These are phyloP conservation scores for Tethea ocularis DNA, from an alignment of 2,888 invertebrate species.

Conservation along the genomic window DNA sequence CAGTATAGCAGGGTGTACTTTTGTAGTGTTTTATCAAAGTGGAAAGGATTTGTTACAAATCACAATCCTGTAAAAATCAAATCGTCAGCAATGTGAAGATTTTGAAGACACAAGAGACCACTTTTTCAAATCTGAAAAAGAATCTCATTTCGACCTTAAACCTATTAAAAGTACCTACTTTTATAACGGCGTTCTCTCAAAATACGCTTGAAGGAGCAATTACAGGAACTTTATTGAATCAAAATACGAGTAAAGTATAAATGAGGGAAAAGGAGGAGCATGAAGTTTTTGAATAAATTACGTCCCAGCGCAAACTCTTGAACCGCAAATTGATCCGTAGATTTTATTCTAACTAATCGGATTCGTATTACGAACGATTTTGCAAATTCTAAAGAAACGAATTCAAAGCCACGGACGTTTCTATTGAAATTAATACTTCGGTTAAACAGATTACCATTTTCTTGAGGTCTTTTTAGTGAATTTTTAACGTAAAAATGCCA, in stretches of 20 bases:
- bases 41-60: too few relatives aligned
- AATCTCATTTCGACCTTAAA: background rate
- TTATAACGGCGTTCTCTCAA: slow-evolving; percentile 11
- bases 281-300: slow-evolving; percentile 60
- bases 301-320: slow-evolving; percentile 36
- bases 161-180: slow-evolving; percentile 2
- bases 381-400: slow-evolving; percentile 56
- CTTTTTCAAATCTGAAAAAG: background rate
- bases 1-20: too few relatives aligned
- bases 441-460: slow-evolving; percentile 52
- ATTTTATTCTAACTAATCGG: slow-evolving; percentile 63
- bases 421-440: slow-evolving; percentile 60
- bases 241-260: slow-evolving; percentile 20
- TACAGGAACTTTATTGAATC: slow-evolving; percentile 17
- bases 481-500: background rate
- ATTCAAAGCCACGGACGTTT: slow-evolving; percentile 41
- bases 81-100: background rate
- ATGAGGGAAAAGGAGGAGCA: slow-evolving; percentile 20
- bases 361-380: slow-evolving; percentile 57
- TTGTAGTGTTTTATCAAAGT: too few relatives aligned
- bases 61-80: too few relatives aligned
- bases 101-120: background rate
- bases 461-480: slow-evolving; percentile 26
- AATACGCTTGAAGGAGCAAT: slow-evolving; percentile 17
- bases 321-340: slow-evolving; percentile 50